These are phyloP conservation scores for Epirrita christyi DNA, from an alignment of 2,888 invertebrate species.

Conservation along the genomic window DNA sequence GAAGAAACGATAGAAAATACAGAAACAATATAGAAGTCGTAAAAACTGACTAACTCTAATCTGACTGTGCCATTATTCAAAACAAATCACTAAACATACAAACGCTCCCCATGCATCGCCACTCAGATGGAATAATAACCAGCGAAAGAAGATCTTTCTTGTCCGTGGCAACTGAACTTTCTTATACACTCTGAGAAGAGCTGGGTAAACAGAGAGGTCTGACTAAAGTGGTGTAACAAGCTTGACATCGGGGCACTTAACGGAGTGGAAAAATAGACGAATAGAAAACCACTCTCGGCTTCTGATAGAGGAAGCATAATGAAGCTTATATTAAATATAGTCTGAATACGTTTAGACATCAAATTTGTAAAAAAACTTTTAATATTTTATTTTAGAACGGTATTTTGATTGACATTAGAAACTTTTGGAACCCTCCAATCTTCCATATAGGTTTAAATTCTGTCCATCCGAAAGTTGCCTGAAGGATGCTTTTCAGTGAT, in stretches of 20 bases:
- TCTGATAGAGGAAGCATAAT: not conserved
- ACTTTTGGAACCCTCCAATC: no score
- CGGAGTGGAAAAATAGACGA: slow-evolving; percentile 38
- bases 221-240: slow-evolving; percentile 28
- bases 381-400: no score
- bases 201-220: slow-evolving; percentile 24
- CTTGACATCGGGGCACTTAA: slow-evolving; percentile 35
- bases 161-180: slow-evolving; percentile 1
- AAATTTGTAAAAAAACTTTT: no score
- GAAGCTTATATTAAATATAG: no score
- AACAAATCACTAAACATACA: slow-evolving; percentile 7
- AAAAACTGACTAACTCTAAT: slow-evolving; percentile 3
- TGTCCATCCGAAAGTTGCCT: no score
- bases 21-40: slow-evolving; percentile 7
- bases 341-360: no score
- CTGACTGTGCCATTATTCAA: slow-evolving; percentile 8
- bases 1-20: not conserved
- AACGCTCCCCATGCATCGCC: not conserved
- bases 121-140: slow-evolving; percentile 14
- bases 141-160: slow-evolving; percentile 6
- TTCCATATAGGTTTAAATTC: no score
- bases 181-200: slow-evolving; percentile 3
- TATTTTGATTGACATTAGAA: not conserved
- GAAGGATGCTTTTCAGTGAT: no score
- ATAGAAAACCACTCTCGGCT: slow-evolving; percentile 4